Evolutionary conservation across 2,797 vertebrate species (phyloP).

Genomic region (Phataginus tricuspis): DNA sequence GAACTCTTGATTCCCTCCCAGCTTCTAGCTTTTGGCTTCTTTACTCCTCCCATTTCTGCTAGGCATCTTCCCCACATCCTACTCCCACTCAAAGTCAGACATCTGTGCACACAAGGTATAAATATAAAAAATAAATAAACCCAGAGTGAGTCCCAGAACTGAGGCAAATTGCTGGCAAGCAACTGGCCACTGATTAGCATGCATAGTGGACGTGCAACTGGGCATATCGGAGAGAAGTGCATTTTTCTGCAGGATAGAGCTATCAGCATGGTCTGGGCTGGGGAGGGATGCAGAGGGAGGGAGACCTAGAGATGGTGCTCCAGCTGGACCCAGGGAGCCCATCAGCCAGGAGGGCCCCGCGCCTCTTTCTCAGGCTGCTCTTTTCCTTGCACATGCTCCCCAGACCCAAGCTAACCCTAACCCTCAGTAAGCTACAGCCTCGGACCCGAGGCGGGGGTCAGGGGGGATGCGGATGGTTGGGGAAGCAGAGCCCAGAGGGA

Average conservation of each 20-base stretch:
- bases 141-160: slow-evolving; percentile 60
- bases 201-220: slow-evolving; percentile 78
- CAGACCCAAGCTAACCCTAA: background rate
- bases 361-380: background rate
- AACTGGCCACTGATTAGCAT: slow-evolving; percentile 65
- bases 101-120: slow-evolving; percentile 70
- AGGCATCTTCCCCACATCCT: slow-evolving; percentile 18
- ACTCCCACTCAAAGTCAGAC: slow-evolving; percentile 39
- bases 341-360: too few species aligned
- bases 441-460: background rate
- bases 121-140: slow-evolving; percentile 76
- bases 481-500: background rate
- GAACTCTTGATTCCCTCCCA: background rate
- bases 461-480: background rate
- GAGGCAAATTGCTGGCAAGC: slow-evolving; percentile 77
- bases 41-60: slow-evolving; percentile 40
- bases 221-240: slow-evolving; percentile 66
- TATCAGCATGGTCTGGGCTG: background rate
- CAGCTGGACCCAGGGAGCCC: background rate
- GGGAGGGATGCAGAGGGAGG: background rate
- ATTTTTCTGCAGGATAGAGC: slow-evolving; percentile 53
- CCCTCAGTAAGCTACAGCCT: background rate
- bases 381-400: background rate
- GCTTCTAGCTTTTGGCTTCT: background rate
- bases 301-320: background rate